These are phyloP conservation scores for Pinna nobilis DNA, from an alignment of 1,140 invertebrate species.

Conservation along the genomic window DNA sequence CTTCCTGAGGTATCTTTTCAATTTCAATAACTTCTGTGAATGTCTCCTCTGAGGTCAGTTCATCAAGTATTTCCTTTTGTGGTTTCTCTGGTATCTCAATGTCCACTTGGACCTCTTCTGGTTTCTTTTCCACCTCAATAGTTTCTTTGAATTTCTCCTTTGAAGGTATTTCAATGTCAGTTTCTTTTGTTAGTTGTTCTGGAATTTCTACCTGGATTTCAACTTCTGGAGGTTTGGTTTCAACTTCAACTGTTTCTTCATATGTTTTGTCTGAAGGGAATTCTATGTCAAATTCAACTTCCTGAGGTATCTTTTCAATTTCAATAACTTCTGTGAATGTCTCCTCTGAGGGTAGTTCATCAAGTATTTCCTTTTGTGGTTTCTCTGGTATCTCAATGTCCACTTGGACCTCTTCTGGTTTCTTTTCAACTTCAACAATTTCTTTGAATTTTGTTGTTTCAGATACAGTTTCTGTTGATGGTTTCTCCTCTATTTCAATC, in stretches of 20 bases:
- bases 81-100: background rate
- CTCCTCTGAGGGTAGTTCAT: background rate
- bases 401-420: constrained; percentile 15
- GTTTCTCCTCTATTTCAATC: constrained; percentile 4
- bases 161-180: background rate
- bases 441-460: constrained; percentile 33
- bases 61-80: background rate
- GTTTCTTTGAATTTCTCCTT: background rate
- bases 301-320: background rate
- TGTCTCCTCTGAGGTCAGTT: constrained; percentile 26
- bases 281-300: background rate
- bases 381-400: constrained; percentile 9
- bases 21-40: constrained; percentile 25
- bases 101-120: background rate
- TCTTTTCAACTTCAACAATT: constrained; percentile 45
- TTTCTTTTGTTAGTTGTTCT: background rate
- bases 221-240: no score
- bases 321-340: background rate
- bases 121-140: background rate
- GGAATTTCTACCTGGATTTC: no score
- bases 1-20: no score
- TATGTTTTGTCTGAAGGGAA: background rate
- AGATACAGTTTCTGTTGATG: no score
- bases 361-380: constrained; percentile 18
- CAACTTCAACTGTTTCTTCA: no score